A percentile compares a stretch with the other conserved stretches of the same genome.
Evolutionary conservation across 2,888 invertebrate species (phyloP).

Genomic region (Hirudinaria manillensis): DNA sequence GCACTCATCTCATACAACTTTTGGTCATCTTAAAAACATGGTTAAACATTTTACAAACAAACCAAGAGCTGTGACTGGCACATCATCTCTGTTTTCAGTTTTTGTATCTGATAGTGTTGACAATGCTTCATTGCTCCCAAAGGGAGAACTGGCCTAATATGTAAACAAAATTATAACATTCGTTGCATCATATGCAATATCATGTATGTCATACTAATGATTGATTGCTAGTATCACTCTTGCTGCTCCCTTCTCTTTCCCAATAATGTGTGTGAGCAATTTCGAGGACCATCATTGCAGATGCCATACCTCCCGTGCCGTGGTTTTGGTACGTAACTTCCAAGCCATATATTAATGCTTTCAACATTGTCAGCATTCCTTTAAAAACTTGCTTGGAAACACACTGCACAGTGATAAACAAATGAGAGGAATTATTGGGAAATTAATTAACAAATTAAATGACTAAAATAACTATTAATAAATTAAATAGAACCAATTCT

Average conservation of each 20-base stretch:
- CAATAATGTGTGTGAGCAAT: constrained; percentile 93
- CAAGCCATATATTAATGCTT: constrained; percentile 80
- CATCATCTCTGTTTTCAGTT: constrained; percentile 41
- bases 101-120: constrained; percentile 41
- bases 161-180: constrained; percentile 3
- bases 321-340: constrained; percentile 86
- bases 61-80: constrained; percentile 46
- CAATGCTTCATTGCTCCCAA: constrained; percentile 53
- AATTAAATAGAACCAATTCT: constrained; percentile 51
- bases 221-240: constrained; percentile 49
- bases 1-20: not conserved
- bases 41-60: constrained; percentile 31
- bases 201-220: constrained; percentile 44
- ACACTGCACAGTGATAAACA: constrained; percentile 40
- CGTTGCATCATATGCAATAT: not conserved
- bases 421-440: not conserved
- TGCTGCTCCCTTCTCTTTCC: constrained; percentile 49
- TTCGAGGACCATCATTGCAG: constrained; percentile 91
- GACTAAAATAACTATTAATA: not conserved
- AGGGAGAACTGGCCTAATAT: constrained; percentile 50
- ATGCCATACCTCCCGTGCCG: constrained; percentile 87
- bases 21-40: not conserved
- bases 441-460: not conserved
- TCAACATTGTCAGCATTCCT: constrained; percentile 86
- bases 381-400: constrained; percentile 86